Percentiles rank a stretch among this genome's conserved stretches.
phyloP scores from a whole-genome alignment of 2,113 vertebrate species.

The Motacilla tschutschensis region DNA sequence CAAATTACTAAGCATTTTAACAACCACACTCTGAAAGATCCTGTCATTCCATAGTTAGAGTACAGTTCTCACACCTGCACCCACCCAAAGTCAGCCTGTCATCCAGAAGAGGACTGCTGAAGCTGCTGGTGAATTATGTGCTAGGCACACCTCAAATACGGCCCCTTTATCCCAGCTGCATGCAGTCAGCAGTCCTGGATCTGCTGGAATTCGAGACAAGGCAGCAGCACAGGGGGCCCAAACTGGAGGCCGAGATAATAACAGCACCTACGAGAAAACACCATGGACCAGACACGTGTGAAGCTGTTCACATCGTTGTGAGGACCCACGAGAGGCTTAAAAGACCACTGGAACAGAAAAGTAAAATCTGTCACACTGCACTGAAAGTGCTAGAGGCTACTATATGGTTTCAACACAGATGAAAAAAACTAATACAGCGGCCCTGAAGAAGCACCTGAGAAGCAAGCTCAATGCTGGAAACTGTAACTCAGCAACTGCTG shows the following conservation, averaged over 20 bases:
- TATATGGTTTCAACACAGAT: neutral
- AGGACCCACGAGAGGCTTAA: neutral
- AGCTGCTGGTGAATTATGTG: neutral
- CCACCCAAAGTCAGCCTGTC: rapidly evolving
- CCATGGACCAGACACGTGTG: rapidly evolving
- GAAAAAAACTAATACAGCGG: neutral
- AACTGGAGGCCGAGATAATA: neutral
- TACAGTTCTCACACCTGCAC: neutral
- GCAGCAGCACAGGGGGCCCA: neutral
- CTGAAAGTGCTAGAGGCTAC: neutral
- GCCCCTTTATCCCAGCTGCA: neutral
- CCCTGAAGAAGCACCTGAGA: neutral
- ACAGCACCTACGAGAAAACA: neutral
- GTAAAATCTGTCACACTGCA: neutral
- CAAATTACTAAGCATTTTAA: neutral
- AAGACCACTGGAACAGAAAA: neutral
- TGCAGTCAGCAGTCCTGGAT: neutral
- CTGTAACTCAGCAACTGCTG: neutral
- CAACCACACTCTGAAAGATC: neutral
- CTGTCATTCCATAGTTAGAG: neutral
- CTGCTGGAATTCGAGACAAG: neutral
- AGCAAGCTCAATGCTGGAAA: neutral
- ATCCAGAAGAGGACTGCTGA: neutral
- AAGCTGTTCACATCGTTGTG: neutral
- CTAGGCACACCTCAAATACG: neutral